Evolutionary conservation across 2,888 invertebrate species (phyloP), one percentile per base, ranked within the genome.

Genomic region (Cryptocephalus primarius): DNA sequence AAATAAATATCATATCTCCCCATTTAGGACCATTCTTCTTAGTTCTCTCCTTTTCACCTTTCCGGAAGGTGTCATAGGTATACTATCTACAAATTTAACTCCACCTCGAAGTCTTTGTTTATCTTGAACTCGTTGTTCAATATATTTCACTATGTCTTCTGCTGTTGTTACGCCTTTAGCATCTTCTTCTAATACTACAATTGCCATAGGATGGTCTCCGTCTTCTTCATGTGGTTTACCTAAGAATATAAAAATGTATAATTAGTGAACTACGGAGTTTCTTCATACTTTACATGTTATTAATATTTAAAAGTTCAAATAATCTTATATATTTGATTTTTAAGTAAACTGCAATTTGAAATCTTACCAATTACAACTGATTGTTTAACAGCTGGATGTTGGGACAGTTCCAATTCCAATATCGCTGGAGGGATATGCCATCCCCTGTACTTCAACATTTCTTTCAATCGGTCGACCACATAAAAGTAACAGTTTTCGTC

Each of bases 401-500:
- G 48, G 4, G 54, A 47, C 11, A 68, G 46, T 42, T 59, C 44
- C 8, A 51, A 50, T 52, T 67, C 67, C 11, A 67, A 40, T 38
- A 60, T 51, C 1, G 60, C 59, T 3, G 68, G 66, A 8, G 61
- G 54, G 10, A 77, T 74, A 60, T 76, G 75, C 64, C 72, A 65
- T 41, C 64, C 70, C 51, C 61, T 70, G 55, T 72, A 77, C 56
- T 75, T 76, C n/a, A 77, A 60, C 49, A 76, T 60, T 51, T 73
- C 65, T 52, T 77, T 77, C 4, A 73, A 64, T 11, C 77, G 64
- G 34, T 76, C 76, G 0, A 74, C 67, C 38, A 72, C 70, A 58
- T 64, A 75, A 47, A 69, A 72, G 53, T 73, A 69, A 53, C 66
- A 66, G 11, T 71, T 61, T 11, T 72, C 68, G 50, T 77, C 76